Percentiles rank a stretch among this genome's conserved stretches.
Evolutionary conservation across 2,888 invertebrate species (phyloP).

Genomic region (Melitaea athalia): DNA sequence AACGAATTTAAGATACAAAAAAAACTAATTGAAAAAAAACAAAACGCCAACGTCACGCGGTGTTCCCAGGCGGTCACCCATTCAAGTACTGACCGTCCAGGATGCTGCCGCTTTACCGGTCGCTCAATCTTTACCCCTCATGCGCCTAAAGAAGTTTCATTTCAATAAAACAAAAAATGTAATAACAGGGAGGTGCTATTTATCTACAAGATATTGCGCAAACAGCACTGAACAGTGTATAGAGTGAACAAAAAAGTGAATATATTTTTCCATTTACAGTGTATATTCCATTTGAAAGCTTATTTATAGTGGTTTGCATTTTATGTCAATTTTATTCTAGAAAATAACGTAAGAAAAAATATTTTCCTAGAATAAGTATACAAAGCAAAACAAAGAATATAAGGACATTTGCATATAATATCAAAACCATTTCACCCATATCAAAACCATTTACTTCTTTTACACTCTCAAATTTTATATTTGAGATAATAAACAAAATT

Average conservation of each 20-base stretch:
- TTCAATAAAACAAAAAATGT: too few species aligned
- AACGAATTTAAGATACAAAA: too few species aligned
- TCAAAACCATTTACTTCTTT: not conserved
- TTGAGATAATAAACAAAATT: not conserved
- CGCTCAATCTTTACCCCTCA: too few species aligned
- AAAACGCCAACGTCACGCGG: too few species aligned
- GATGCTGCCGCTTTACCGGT: too few species aligned
- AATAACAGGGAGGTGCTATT: too few species aligned
- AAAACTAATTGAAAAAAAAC: too few species aligned
- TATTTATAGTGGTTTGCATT: not conserved
- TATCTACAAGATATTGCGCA: not conserved
- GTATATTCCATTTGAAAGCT: not conserved
- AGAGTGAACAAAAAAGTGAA: not conserved
- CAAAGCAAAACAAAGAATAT: slow-evolving; percentile 4
- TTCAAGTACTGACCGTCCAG: too few species aligned
- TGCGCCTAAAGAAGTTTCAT: too few species aligned
- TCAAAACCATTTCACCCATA: not conserved
- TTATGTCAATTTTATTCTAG: not conserved
- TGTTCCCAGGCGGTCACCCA: too few species aligned
- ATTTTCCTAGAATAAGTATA: not conserved
- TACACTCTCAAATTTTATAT: too few species aligned
- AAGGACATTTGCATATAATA: not conserved
- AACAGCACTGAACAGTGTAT: not conserved
- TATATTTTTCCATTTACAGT: slow-evolving; percentile 2
- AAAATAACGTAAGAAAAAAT: not conserved